A percentile compares a stretch with the other conserved stretches of the same genome.
Conservation (phyloP, 92 coral and sea anemone species). For the Pocillopora grandis region DNA sequence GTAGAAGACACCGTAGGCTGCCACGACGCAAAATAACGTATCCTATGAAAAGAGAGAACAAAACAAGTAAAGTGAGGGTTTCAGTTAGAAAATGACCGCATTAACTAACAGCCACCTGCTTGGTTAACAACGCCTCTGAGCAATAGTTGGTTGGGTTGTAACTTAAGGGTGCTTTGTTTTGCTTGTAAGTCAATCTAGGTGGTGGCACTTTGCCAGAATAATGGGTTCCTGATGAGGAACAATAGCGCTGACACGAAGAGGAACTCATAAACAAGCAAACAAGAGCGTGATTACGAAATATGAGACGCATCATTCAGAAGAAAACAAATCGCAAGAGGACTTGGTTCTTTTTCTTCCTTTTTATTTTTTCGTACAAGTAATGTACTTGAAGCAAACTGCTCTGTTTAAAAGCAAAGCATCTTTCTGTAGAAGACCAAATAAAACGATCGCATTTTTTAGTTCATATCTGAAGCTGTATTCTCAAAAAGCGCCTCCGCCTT, state of each 20-base stretch:
- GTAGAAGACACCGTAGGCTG: constrained; percentile 90
- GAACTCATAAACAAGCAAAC: constrained; percentile 1
- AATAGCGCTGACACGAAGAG: background rate
- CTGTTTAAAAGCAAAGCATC: too few relatives aligned
- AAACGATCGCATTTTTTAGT: too few relatives aligned
- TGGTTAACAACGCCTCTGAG: background rate
- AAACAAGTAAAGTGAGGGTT: background rate
- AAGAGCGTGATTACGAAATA: background rate
- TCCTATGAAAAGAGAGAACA: constrained; percentile 63
- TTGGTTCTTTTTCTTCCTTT: background rate
- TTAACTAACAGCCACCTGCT: background rate
- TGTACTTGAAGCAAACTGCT: too few relatives aligned
- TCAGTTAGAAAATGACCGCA: background rate
- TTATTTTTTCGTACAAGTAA: background rate
- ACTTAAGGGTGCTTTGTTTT: background rate
- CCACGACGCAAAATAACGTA: constrained; percentile 90
- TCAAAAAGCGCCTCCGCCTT: too few relatives aligned
- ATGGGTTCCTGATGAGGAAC: constrained; percentile 7
- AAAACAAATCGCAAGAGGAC: background rate
- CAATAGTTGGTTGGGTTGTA: background rate
- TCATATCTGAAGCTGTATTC: too few relatives aligned
- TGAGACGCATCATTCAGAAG: background rate
- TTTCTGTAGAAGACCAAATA: too few relatives aligned
- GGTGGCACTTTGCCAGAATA: background rate
- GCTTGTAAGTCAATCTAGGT: background rate